A percentile compares a stretch with the other conserved stretches of the same genome.
Conservation (phyloP, 2,797 vertebrate species). For the Tokudaia tokunoshimensis region DNA sequence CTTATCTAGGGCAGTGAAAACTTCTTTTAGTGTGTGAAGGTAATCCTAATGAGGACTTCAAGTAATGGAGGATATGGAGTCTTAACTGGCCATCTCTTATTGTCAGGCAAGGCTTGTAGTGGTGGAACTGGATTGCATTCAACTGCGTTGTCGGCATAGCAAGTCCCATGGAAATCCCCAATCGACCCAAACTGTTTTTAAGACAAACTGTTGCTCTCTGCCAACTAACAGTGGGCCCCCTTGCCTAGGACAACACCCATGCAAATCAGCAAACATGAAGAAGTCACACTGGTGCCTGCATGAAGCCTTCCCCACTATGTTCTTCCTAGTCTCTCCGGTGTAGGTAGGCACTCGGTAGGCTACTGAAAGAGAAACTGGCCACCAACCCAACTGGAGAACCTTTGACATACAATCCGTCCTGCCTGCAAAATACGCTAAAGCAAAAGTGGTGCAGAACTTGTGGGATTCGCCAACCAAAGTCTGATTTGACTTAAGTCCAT, state of each 20-base stretch:
- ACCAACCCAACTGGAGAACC: background rate
- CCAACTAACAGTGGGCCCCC: background rate
- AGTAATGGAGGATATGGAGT: no score
- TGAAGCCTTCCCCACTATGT: background rate
- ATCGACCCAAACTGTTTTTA: background rate
- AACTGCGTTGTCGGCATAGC: background rate
- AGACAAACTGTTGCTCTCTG: background rate
- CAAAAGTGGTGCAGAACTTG: background rate
- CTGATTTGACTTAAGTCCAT: background rate
- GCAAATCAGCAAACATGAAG: background rate
- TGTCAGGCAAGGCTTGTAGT: background rate
- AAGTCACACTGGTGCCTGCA: background rate
- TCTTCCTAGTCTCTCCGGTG: background rate
- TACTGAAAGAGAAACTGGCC: background rate
- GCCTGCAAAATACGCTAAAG: background rate
- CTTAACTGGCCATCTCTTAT: background rate
- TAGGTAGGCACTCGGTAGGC: background rate
- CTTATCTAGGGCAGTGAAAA: background rate
- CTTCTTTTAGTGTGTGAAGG: background rate
- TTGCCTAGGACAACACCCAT: background rate
- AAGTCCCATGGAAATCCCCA: background rate
- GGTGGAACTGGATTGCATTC: background rate
- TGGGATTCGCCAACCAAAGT: background rate
- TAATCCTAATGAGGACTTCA: background rate
- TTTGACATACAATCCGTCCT: background rate